A percentile compares a stretch with the other conserved stretches of the same genome.
Conservation (phyloP, 1,140 invertebrate species). For the Campodea augens region DNA sequence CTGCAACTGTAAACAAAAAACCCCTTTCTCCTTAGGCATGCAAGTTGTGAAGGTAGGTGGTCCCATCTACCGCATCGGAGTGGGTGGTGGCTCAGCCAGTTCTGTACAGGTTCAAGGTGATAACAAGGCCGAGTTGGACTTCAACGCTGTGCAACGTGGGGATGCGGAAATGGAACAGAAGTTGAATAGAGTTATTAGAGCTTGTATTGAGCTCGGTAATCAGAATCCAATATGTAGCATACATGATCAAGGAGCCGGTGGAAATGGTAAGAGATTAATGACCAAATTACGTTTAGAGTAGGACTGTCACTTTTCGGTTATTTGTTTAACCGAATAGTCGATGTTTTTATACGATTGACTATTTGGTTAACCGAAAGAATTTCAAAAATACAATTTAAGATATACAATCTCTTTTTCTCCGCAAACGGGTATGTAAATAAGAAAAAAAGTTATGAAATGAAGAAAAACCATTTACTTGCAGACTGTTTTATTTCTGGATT, state of each 20-base stretch:
- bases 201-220: conserved; percentile 65
- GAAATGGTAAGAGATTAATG: conserved; percentile 50
- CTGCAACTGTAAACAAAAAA: too few relatives aligned
- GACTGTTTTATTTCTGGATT: too few relatives aligned
- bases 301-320: too few relatives aligned
- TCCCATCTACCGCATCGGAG: conserved; percentile 89
- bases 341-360: too few relatives aligned
- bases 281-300: too few relatives aligned
- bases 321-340: too few relatives aligned
- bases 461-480: too few relatives aligned
- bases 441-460: too few relatives aligned
- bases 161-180: conserved; percentile 99
- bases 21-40: conserved; percentile 37
- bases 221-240: conserved; percentile 85
- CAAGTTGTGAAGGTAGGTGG: conserved; percentile 87
- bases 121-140: conserved; percentile 71
- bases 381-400: too few relatives aligned
- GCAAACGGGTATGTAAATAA: too few relatives aligned
- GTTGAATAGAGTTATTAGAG: conserved; percentile 77
- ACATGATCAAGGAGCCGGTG: conserved; percentile 91
- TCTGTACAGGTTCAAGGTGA: conserved; percentile 81
- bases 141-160: conserved; percentile 89
- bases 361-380: too few relatives aligned
- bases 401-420: too few relatives aligned
- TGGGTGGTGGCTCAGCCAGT: conserved; percentile 89